Evolutionary conservation across 1,140 invertebrate species (phyloP).

Genomic region (Ladona fulva): DNA sequence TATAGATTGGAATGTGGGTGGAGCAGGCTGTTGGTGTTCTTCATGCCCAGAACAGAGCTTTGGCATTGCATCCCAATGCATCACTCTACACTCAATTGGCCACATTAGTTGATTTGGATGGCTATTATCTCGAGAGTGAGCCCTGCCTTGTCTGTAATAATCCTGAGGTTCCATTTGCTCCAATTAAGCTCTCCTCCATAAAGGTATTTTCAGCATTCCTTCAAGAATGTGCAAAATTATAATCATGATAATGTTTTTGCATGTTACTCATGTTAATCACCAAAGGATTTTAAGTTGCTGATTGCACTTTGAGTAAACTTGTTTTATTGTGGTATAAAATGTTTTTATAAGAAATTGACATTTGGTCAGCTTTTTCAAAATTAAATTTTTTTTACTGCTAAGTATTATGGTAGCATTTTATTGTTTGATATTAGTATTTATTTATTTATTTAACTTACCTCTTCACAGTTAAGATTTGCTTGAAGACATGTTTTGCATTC

Average conservation of each 20-base stretch:
- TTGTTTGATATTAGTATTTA: neutral
- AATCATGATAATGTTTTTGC: too few relatives aligned
- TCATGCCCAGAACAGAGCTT: slow-evolving; percentile 73
- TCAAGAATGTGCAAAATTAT: too few relatives aligned
- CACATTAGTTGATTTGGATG: slow-evolving; percentile 88
- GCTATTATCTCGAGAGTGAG: slow-evolving; percentile 93
- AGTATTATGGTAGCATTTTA: too few relatives aligned
- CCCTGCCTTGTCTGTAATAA: slow-evolving; percentile 96
- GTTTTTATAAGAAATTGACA: too few relatives aligned
- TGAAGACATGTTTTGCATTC: slow-evolving; percentile 21
- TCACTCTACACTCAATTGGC: slow-evolving; percentile 85
- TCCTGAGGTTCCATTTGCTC: slow-evolving; percentile 85
- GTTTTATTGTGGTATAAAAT: too few relatives aligned
- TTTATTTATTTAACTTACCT: neutral
- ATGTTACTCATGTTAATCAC: too few relatives aligned
- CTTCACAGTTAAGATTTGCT: neutral
- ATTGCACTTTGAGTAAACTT: too few relatives aligned
- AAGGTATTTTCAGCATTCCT: slow-evolving; percentile 46
- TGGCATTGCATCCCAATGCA: slow-evolving; percentile 88
- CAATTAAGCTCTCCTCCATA: slow-evolving; percentile 86
- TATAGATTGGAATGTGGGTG: slow-evolving; percentile 62
- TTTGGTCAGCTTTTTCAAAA: too few relatives aligned
- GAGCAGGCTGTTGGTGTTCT: slow-evolving; percentile 78
- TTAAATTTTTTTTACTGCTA: too few relatives aligned
- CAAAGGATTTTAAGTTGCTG: too few relatives aligned